Base-by-base conservation (phyloP, 1,140 invertebrate genomes). In the Physella acuta region DNA sequence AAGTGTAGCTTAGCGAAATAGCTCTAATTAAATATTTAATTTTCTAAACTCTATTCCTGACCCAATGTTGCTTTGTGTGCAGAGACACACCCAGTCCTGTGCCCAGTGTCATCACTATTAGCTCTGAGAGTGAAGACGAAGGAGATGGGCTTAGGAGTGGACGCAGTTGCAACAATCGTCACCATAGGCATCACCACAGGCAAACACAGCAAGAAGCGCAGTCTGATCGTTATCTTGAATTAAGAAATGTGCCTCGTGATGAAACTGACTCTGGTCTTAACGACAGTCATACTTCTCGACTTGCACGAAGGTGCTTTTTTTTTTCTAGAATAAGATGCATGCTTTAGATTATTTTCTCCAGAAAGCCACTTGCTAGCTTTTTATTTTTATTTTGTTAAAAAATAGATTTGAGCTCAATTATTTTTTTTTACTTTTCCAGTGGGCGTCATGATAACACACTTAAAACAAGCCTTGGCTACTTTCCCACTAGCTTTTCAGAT, bases 101-200 rank as follows among this genome's bases (percentile, higher is more conserved):
- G 39, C 92, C 94, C n/a, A 96, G 94, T 59, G 94, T 97, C 70
- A 97, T 97, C 75, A 97, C 94, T 26, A 97, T 98, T 77, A 97
- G 94, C 39, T 95, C 97, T 80, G 95, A 94, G 78, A 95, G 97
- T 79, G 94, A 97, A 82, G 94, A 97, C 64, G 85, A 87, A 64
- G 76, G 73, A 31, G 79, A 83, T 16, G 62, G 74, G 8, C 76
- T 49, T 20, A 24, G 66, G 20, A 60, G 26, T 33, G 37, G 36
- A 3, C 66, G 56, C n/a, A 44, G 55, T 51, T 39, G 55, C 56
- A 33, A 28, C 56, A 34, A n/a, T n/a, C 30, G 56, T 11, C 66
- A 52, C 28, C 66, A 68, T 28, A 30, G 30, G 1, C 66, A 68
- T 28, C 55, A 60, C 49, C 66, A 51, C 28, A 30, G 34, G 44